phyloP scores from a whole-genome alignment of 2,113 vertebrate genomes.

The Anarhynchus alexandrinus region DNA sequence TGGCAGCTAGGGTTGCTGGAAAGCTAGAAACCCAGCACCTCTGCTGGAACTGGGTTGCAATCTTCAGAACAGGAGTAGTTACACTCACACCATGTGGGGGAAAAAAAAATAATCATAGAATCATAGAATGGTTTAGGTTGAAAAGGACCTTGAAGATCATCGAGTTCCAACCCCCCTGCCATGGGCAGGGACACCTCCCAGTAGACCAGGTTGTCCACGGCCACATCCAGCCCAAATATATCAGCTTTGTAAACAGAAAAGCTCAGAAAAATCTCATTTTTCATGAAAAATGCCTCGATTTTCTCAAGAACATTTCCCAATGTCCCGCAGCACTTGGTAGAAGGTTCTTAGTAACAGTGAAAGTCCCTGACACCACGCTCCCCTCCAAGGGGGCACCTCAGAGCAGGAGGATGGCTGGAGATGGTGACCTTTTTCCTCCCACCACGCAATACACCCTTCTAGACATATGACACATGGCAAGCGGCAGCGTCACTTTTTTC shows the following conservation, averaged over 20 bases:
- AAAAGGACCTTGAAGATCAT: too few species aligned
- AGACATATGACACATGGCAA: not conserved
- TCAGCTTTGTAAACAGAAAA: not conserved
- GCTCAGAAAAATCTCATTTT: not conserved
- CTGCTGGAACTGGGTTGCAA: not conserved
- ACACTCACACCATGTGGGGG: not conserved
- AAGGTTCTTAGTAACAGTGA: accelerated
- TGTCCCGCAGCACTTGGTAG: not conserved
- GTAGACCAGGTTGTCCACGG: too few species aligned
- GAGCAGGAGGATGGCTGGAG: not conserved
- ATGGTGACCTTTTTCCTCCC: not conserved
- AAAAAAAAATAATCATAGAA: not conserved
- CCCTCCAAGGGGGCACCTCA: not conserved
- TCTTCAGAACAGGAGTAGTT: not conserved
- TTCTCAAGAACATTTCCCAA: not conserved
- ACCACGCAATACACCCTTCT: not conserved
- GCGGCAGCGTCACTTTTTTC: not conserved
- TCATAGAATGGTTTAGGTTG: too few species aligned
- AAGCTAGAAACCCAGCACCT: not conserved
- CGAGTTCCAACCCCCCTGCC: too few species aligned
- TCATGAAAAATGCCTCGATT: not conserved
- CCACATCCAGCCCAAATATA: too few species aligned
- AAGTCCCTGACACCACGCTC: accelerated
- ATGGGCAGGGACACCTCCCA: too few species aligned
- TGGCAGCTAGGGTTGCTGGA: not conserved